A percentile compares a stretch with the other conserved stretches of the same genome.
Evolutionary conservation across 2,888 invertebrate species (phyloP).

Genomic region (Notocelia uddmanniana): DNA sequence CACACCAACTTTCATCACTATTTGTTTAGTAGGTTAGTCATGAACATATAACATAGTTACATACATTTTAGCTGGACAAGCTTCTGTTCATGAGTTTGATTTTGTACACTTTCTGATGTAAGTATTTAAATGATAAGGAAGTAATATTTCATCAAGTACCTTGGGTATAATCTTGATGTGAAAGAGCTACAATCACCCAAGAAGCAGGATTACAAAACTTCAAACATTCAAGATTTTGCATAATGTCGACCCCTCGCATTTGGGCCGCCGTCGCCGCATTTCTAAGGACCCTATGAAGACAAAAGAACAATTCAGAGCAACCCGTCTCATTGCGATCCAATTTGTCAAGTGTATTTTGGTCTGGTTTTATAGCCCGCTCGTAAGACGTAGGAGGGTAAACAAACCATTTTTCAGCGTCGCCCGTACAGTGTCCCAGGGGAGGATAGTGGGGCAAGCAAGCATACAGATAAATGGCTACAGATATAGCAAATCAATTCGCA

Average conservation of each 20-base stretch:
- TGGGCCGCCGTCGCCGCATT: background rate
- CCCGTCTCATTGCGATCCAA: conserved; percentile 37
- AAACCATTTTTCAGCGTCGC: conserved; percentile 62
- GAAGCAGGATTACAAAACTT: background rate
- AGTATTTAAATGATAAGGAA: background rate
- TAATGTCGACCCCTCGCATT: background rate
- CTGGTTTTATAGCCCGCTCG: conserved; percentile 33
- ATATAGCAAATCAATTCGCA: conserved; percentile 51
- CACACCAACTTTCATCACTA: background rate
- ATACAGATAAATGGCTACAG: conserved; percentile 57
- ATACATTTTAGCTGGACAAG: background rate
- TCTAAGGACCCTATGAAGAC: conserved; percentile 6
- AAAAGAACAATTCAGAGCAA: conserved; percentile 10
- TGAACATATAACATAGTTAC: background rate
- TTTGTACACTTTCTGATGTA: too few relatives aligned
- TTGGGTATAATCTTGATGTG: conserved; percentile 1
- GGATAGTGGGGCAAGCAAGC: conserved; percentile 55
- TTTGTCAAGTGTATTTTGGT: conserved; percentile 37
- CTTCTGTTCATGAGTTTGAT: too few relatives aligned
- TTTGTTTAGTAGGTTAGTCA: background rate
- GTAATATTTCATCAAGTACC: background rate
- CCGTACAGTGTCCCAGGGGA: conserved; percentile 54
- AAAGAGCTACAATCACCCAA: background rate
- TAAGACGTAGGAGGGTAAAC: conserved; percentile 49
- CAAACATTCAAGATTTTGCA: background rate